phyloP scores from a whole-genome alignment of 2,797 vertebrate species.

The Passerculus sandwichensis region DNA sequence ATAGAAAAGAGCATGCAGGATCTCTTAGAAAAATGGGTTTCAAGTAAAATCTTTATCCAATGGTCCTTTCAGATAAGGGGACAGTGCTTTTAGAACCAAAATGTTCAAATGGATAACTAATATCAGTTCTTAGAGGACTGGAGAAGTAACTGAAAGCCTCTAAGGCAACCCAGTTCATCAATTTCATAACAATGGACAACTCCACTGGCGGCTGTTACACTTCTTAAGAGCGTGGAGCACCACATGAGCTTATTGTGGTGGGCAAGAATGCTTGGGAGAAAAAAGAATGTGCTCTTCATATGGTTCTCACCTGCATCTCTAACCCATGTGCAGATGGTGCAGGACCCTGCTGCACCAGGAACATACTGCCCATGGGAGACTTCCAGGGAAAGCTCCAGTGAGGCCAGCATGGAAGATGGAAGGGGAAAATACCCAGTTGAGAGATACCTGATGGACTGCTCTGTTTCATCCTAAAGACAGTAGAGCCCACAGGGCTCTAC shows the following conservation, averaged over 20 bases:
- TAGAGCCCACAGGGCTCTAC: not conserved
- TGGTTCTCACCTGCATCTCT: not conserved
- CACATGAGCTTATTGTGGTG: rapidly evolving
- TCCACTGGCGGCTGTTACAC: rapidly evolving
- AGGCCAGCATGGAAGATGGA: not conserved
- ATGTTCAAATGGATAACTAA: not conserved
- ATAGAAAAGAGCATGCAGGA: not conserved
- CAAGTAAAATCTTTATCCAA: not conserved
- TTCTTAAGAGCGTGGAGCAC: not conserved
- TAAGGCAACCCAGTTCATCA: not conserved
- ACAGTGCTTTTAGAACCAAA: not conserved
- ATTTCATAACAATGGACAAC: not conserved
- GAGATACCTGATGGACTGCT: not conserved
- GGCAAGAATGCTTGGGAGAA: not conserved
- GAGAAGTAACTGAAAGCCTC: not conserved
- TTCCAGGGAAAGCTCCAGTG: not conserved
- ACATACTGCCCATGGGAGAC: not conserved
- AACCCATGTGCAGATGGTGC: not conserved
- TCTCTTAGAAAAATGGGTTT: not conserved
- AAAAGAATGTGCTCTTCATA: not conserved
- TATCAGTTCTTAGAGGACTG: not conserved
- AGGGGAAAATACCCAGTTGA: not conserved
- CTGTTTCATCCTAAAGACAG: not conserved
- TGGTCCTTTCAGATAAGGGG: not conserved
- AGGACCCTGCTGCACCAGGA: not conserved